Evolutionary conservation across 2,113 vertebrate genomes (phyloP).

Genomic region (Noctilio leporinus): DNA sequence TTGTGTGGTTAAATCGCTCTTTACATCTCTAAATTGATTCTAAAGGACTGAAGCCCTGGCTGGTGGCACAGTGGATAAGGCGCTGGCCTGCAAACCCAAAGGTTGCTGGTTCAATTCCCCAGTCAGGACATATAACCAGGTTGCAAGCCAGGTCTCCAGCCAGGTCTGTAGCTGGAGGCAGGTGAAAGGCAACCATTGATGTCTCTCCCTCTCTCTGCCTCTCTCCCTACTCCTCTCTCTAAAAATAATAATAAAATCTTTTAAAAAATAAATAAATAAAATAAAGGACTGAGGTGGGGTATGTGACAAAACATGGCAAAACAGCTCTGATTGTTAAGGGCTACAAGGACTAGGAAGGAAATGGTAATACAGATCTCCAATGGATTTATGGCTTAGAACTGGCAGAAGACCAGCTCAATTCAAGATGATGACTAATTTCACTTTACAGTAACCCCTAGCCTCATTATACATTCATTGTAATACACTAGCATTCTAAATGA

Average conservation of each 20-base stretch:
- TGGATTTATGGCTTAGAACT: background rate
- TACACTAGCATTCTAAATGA: background rate
- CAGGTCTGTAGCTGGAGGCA: too few species aligned
- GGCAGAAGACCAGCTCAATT: background rate
- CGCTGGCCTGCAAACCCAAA: too few species aligned
- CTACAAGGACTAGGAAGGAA: background rate
- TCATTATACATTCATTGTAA: background rate
- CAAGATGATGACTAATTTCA: background rate
- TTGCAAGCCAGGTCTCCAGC: too few species aligned
- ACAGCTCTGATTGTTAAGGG: background rate
- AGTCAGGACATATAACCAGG: too few species aligned
- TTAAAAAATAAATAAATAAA: too few species aligned
- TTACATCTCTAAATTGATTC: background rate
- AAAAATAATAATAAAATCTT: too few species aligned
- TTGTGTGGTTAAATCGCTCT: background rate
- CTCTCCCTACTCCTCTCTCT: too few species aligned
- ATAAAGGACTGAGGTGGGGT: background rate
- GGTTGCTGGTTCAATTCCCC: too few species aligned
- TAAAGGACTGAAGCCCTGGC: too few species aligned
- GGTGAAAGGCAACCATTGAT: too few species aligned
- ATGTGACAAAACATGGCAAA: background rate
- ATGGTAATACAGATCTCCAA: background rate
- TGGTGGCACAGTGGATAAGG: too few species aligned
- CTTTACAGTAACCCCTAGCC: background rate
- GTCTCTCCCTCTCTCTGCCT: too few species aligned